A percentile compares a stretch with the other conserved stretches of the same genome.
Evolutionary conservation across 2,888 invertebrate species (phyloP).

Genomic region (Notodonta dromedarius): DNA sequence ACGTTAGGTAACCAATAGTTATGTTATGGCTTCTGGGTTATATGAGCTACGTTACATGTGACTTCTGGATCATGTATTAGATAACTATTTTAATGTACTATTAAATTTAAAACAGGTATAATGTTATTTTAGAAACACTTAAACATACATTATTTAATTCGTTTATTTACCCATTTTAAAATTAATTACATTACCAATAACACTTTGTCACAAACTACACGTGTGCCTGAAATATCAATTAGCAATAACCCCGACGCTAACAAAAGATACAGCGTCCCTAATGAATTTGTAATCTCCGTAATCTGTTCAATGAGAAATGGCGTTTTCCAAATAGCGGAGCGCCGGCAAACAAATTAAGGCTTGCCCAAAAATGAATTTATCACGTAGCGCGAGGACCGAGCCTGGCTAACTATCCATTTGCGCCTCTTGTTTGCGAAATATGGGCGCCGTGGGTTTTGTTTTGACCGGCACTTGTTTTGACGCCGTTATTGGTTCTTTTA

Average conservation of each 20-base stretch:
- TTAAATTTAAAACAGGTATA: too few species aligned
- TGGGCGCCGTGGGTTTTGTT: slow-evolving; percentile 31
- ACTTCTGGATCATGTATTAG: too few species aligned
- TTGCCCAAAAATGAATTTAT: slow-evolving; percentile 83
- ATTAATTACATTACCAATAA: slow-evolving; percentile 38
- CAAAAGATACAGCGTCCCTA: slow-evolving; percentile 78
- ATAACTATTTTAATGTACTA: too few species aligned
- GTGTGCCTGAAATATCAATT: slow-evolving; percentile 77
- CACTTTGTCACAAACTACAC: slow-evolving; percentile 55
- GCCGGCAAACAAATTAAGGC: slow-evolving; percentile 80
- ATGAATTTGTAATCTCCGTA: slow-evolving; percentile 83
- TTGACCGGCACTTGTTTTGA: slow-evolving; percentile 32
- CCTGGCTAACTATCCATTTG: slow-evolving; percentile 66
- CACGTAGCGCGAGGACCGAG: slow-evolving; percentile 54
- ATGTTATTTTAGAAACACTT: too few species aligned
- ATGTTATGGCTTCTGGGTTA: background rate
- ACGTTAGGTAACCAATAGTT: slow-evolving; percentile 4
- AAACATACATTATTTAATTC: too few species aligned
- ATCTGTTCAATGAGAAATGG: slow-evolving; percentile 83
- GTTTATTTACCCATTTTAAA: slow-evolving; percentile 22
- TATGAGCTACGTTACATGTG: background rate
- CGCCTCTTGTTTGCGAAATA: slow-evolving; percentile 42
- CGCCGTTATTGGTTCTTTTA: slow-evolving; percentile 9
- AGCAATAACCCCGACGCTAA: slow-evolving; percentile 58
- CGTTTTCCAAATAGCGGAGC: slow-evolving; percentile 70